A percentile compares a stretch with the other conserved stretches of the same genome.
phyloP scores from a whole-genome alignment of 2,113 vertebrate genomes.

The Thomomys bottae region DNA sequence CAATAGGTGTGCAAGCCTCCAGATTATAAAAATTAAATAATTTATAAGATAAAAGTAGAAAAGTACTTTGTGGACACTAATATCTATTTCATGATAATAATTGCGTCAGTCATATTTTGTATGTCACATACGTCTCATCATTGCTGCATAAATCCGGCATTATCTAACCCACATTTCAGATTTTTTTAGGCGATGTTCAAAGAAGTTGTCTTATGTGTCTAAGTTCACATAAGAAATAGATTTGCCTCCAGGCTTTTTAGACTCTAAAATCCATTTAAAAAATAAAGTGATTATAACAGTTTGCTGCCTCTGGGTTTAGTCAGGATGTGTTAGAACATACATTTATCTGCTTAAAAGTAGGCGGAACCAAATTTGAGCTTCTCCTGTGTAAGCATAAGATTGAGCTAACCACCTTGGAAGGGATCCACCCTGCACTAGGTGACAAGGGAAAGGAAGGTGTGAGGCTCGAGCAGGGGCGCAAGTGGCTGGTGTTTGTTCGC shows the following conservation, averaged over 20 bases:
- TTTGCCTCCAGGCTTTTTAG: not conserved
- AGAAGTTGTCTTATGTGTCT: not conserved
- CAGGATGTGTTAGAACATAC: not conserved
- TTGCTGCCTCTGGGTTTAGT: not conserved
- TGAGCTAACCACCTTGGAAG: not conserved
- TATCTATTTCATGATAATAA: not conserved
- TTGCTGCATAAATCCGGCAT: not conserved
- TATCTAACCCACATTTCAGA: not conserved
- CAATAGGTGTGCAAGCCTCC: not conserved
- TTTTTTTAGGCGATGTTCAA: not conserved
- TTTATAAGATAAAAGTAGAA: conserved; percentile 35
- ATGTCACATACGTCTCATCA: not conserved
- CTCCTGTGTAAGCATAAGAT: not conserved
- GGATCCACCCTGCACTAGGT: too few relatives aligned
- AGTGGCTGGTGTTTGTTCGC: not conserved
- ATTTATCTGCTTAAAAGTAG: not conserved
- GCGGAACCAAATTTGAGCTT: not conserved
- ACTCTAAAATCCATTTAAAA: not conserved
- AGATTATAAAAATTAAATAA: conserved; percentile 36
- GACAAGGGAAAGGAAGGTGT: not conserved
- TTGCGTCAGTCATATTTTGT: not conserved
- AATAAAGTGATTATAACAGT: not conserved
- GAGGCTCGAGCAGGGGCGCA: not conserved
- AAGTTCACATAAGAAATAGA: not conserved
- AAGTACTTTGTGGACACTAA: not conserved